These are phyloP conservation scores for Hoplostethus atlanticus DNA, from an alignment of 2,797 vertebrate genomes.

Conservation along the genomic window DNA sequence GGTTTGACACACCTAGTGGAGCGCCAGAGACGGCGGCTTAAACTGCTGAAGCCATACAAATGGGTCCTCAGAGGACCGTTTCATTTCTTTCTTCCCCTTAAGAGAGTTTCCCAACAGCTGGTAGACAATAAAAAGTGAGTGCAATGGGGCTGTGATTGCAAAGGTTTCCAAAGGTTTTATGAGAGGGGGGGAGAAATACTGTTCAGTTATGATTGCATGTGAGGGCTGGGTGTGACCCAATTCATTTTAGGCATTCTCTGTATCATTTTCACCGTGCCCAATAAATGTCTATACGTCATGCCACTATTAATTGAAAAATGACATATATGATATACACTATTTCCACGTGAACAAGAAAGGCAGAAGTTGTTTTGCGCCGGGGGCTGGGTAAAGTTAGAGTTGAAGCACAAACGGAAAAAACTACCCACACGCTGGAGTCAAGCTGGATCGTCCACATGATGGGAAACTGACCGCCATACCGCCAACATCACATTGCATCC, in stretches of 20 bases:
- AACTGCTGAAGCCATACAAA: conserved; percentile 75
- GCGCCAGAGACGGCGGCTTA: conserved; percentile 51
- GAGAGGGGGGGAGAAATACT: conserved; percentile 34
- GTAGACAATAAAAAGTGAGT: conserved; percentile 74
- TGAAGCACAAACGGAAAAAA: not conserved
- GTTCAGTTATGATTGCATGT: conserved; percentile 50
- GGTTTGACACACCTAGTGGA: conserved; percentile 66
- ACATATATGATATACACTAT: not conserved
- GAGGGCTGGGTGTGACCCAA: conserved; percentile 48
- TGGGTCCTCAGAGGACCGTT: conserved; percentile 74
- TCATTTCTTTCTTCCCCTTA: conserved; percentile 63
- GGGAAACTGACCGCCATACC: conserved; percentile 35
- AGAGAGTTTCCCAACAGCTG: conserved; percentile 79
- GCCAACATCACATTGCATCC: conserved; percentile 51
- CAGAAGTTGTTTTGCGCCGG: conserved; percentile 15
- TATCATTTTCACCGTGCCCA: not conserved
- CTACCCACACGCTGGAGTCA: conserved; percentile 13
- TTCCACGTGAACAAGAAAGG: conserved; percentile 24
- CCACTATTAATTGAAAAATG: not conserved
- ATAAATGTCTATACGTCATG: not conserved
- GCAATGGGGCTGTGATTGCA: conserved; percentile 56
- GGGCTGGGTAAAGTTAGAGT: not conserved
- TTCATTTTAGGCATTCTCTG: conserved; percentile 27
- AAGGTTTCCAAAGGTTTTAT: conserved; percentile 68
- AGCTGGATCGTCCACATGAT: not conserved